These are phyloP conservation scores for Psettodes erumei DNA, from an alignment of 2,113 vertebrate genomes.

Conservation along the genomic window DNA sequence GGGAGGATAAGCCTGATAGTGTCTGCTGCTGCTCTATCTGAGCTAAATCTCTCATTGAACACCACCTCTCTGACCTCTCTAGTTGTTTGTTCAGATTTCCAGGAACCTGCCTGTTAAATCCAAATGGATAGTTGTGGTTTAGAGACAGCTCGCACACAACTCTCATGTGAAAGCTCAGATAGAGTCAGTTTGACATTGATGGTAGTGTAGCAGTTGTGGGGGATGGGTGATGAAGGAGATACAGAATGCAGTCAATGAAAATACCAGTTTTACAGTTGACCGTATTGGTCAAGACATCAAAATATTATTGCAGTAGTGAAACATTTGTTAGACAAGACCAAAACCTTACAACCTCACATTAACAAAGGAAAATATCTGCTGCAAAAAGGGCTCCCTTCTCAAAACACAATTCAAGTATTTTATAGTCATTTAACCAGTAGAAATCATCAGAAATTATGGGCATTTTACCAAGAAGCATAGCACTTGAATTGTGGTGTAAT, in stretches of 20 bases:
- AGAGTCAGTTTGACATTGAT: conserved; percentile 2
- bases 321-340: too few relatives aligned
- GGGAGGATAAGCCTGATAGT: conserved; percentile 1
- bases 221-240: conserved; percentile 27
- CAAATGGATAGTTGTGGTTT: conserved; percentile 56
- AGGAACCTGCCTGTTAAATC: conserved; percentile 47
- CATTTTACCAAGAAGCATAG: too few relatives aligned
- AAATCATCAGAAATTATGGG: too few relatives aligned
- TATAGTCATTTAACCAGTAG: too few relatives aligned
- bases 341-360: too few relatives aligned
- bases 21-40: conserved; percentile 17
- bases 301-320: too few relatives aligned
- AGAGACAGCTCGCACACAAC: conserved; percentile 56
- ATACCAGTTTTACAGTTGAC: conserved; percentile 1
- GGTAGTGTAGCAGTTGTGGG: conserved; percentile 28
- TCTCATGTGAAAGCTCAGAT: conserved; percentile 36
- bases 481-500: too few relatives aligned
- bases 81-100: conserved; percentile 39
- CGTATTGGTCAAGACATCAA: too few relatives aligned
- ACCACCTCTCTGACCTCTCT: conserved; percentile 29
- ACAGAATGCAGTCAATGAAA: conserved; percentile 4
- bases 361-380: too few relatives aligned
- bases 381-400: too few relatives aligned
- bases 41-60: conserved; percentile 34
- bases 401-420: too few relatives aligned